These are phyloP conservation scores for Drosophila fungiperda DNA, from an alignment of 2,888 invertebrate species.

Conservation along the genomic window DNA sequence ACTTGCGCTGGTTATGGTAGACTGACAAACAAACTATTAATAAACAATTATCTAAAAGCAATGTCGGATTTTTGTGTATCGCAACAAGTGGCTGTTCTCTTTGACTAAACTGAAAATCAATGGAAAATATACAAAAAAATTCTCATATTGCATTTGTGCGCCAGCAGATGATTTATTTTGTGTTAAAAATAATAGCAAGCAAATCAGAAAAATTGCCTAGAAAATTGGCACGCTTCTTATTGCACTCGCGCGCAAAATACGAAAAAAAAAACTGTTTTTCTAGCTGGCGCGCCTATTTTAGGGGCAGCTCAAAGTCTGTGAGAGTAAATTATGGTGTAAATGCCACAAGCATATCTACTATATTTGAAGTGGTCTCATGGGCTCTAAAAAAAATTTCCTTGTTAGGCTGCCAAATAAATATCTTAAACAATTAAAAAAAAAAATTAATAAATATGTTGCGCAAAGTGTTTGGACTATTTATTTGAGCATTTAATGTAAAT, in stretches of 20 bases:
- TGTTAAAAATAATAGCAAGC: constrained; percentile 64
- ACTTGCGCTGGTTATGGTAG: constrained; percentile 23
- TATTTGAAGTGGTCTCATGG: constrained; percentile 9
- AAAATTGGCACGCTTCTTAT: constrained; percentile 76
- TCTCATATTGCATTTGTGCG: constrained; percentile 33
- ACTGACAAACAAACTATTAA: constrained; percentile 32
- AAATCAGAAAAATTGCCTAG: constrained; percentile 66
- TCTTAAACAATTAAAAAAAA: not conserved
- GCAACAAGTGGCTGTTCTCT: constrained; percentile 63
- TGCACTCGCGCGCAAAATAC: constrained; percentile 21
- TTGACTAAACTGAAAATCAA: constrained; percentile 37
- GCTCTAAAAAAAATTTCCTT: constrained; percentile 21
- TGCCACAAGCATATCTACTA: constrained; percentile 42
- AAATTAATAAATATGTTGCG: constrained; percentile 2
- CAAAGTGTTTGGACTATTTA: constrained; percentile 29
- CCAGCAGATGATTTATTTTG: constrained; percentile 65
- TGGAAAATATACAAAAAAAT: constrained; percentile 31
- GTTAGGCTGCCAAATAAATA: constrained; percentile 39
- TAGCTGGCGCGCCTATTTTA: not conserved
- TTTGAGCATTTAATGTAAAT: constrained; percentile 34
- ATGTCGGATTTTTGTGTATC: constrained; percentile 16
- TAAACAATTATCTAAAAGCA: constrained; percentile 41
- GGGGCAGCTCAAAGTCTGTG: constrained; percentile 20
- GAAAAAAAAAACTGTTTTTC: constrained; percentile 4
- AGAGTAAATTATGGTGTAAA: constrained; percentile 66